A percentile compares a stretch with the other conserved stretches of the same genome.
Conservation (phyloP, 1,140 invertebrate genomes). For the Hypothenemus hampei region DNA sequence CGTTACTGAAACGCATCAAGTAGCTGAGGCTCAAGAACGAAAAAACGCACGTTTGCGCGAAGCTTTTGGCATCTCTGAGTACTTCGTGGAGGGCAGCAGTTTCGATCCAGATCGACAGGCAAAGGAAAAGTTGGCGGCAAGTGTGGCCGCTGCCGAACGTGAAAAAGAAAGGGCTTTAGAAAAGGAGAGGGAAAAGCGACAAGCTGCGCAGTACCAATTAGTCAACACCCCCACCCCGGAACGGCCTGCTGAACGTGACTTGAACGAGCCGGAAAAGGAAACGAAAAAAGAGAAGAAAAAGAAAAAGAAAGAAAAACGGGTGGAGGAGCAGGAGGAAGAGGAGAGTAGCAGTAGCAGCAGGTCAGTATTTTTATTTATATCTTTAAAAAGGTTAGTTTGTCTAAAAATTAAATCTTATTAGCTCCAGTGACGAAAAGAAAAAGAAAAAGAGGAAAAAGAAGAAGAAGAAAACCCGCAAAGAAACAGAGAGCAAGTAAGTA, state of each 20-base stretch:
- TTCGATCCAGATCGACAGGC: constrained; percentile 80
- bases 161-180: constrained; percentile 50
- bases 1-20: constrained; percentile 90
- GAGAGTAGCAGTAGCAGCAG: constrained; percentile 26
- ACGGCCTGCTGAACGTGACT: constrained; percentile 11
- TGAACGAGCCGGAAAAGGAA: constrained; percentile 39
- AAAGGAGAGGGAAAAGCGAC: constrained; percentile 50
- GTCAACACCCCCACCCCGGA: constrained; percentile 56
- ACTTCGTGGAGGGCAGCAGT: constrained; percentile 91
- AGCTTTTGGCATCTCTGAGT: constrained; percentile 91
- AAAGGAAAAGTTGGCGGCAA: constrained; percentile 66
- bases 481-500: constrained; percentile 60
- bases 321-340: not conserved
- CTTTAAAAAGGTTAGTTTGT: not conserved
- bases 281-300: constrained; percentile 56
- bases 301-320: constrained; percentile 35
- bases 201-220: constrained; percentile 57
- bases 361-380: constrained; percentile 4
- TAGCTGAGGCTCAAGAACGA: constrained; percentile 93
- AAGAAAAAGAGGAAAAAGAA: constrained; percentile 68
- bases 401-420: not conserved
- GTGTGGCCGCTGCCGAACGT: constrained; percentile 50
- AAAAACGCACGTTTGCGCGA: constrained; percentile 90
- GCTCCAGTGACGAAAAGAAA: constrained; percentile 56
- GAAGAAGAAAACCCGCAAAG: too few species aligned